phyloP scores from a whole-genome alignment of 2,797 vertebrate genomes.

The Argyrosomus regius region DNA sequence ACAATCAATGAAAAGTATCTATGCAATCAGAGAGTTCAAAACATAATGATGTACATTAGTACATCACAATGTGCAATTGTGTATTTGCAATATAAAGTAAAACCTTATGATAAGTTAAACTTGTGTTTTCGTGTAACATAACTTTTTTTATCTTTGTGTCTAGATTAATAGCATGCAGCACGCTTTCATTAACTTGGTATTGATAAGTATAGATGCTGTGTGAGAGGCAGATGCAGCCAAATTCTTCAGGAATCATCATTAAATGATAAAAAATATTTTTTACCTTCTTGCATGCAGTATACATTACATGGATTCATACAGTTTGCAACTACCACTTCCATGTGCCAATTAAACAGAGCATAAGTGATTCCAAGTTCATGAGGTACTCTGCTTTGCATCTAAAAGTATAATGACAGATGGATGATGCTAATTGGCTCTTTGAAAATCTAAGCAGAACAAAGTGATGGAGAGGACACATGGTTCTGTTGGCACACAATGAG shows the following conservation, averaged over 20 bases:
- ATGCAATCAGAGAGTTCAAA: not conserved
- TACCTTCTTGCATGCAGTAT: not conserved
- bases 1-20: not conserved
- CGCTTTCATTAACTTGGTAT: not conserved
- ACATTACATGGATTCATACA: not conserved
- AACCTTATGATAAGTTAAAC: not conserved
- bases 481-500: slow-evolving; percentile 55
- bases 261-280: not conserved
- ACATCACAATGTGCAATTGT: too few relatives aligned
- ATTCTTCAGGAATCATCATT: not conserved
- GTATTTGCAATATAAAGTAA: not conserved
- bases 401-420: slow-evolving; percentile 65
- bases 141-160: not conserved
- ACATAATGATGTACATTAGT: not conserved
- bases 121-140: not conserved
- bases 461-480: slow-evolving; percentile 46
- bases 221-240: not conserved
- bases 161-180: not conserved
- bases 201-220: not conserved
- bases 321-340: not conserved
- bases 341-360: not conserved
- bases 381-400: slow-evolving; percentile 33
- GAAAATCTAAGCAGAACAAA: slow-evolving; percentile 45
- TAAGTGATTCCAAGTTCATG: slow-evolving; percentile 5
- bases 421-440: slow-evolving; percentile 61